Percentiles rank a stretch among this genome's conserved stretches.
These are phyloP conservation scores for Apamea sordens DNA, from an alignment of 2,888 invertebrate genomes.

Conservation along the genomic window DNA sequence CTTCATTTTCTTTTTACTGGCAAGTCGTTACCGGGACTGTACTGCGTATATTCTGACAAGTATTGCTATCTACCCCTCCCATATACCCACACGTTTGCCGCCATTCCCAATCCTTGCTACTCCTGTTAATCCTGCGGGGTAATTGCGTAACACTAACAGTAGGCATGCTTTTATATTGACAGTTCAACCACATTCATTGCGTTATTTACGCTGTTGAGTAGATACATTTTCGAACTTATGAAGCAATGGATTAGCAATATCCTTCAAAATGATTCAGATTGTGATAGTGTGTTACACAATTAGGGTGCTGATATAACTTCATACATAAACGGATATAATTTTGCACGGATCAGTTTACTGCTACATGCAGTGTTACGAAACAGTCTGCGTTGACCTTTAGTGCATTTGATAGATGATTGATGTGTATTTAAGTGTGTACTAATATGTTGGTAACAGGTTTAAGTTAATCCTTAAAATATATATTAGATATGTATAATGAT, in stretches of 20 bases:
- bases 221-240: not conserved
- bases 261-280: not conserved
- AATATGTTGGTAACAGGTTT: not conserved
- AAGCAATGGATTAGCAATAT: not conserved
- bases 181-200: no score
- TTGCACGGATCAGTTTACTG: not conserved
- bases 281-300: not conserved
- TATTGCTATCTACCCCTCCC: conserved; percentile 9
- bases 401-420: conserved; percentile 30
- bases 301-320: not conserved
- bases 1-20: conserved; percentile 10
- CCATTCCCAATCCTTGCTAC: not conserved
- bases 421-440: conserved; percentile 19
- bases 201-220: not conserved
- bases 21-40: conserved; percentile 7
- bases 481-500: not conserved
- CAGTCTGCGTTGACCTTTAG: conserved; percentile 32
- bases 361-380: conserved; percentile 21
- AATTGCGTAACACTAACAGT: not conserved
- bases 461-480: conserved; percentile 8
- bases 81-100: not conserved
- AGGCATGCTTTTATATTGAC: not conserved
- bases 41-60: not conserved
- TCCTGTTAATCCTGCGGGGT: not conserved
- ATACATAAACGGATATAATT: conserved; percentile 3